These are phyloP conservation scores for Crambe crambe DNA, from an alignment of 37 sponge, comb jelly and placozoan genomes.

Conservation along the genomic window DNA sequence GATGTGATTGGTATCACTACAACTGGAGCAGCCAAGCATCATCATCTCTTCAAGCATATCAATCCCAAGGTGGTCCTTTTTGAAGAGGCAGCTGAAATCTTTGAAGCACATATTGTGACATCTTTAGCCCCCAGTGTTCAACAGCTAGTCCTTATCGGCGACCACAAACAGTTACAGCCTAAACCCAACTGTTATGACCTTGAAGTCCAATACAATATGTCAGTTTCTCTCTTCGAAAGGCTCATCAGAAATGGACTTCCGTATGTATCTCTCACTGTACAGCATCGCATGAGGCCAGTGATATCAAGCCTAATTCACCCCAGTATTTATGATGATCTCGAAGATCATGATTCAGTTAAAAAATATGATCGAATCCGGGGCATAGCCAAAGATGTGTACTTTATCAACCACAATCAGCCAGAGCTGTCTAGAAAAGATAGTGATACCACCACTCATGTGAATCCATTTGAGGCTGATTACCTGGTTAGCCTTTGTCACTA, in stretches of 20 bases:
- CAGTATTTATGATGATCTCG: conserved; percentile 65
- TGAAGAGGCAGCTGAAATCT: conserved; percentile 96
- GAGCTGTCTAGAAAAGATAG: conserved; percentile 53
- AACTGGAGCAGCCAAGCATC: conserved; percentile 91
- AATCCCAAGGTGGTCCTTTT: conserved; percentile 86
- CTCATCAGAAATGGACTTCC: conserved; percentile 39
- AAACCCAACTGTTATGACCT: conserved; percentile 76
- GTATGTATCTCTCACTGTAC: conserved; percentile 6
- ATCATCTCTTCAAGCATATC: conserved; percentile 56
- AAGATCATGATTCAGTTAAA: conserved; percentile 37
- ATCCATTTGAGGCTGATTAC: conserved; percentile 77
- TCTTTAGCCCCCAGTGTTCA: conserved; percentile 81
- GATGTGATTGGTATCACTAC: conserved; percentile 94
- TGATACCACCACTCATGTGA: conserved; percentile 57
- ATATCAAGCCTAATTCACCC: conserved; percentile 73
- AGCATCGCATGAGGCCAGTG: conserved; percentile 93
- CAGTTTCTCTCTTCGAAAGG: conserved; percentile 91
- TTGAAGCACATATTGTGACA: conserved; percentile 89
- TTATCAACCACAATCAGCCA: conserved; percentile 53
- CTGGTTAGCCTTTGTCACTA: conserved; percentile 66
- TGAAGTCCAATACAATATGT: conserved; percentile 57
- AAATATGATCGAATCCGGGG: conserved; percentile 57
- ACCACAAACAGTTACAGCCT: conserved; percentile 93
- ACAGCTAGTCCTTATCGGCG: conserved; percentile 93
- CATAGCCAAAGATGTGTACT: conserved; percentile 69